Percentiles rank a stretch among this genome's conserved stretches.
Conservation (phyloP, 1,140 invertebrate species). For the Tetramorium parvispinum region DNA sequence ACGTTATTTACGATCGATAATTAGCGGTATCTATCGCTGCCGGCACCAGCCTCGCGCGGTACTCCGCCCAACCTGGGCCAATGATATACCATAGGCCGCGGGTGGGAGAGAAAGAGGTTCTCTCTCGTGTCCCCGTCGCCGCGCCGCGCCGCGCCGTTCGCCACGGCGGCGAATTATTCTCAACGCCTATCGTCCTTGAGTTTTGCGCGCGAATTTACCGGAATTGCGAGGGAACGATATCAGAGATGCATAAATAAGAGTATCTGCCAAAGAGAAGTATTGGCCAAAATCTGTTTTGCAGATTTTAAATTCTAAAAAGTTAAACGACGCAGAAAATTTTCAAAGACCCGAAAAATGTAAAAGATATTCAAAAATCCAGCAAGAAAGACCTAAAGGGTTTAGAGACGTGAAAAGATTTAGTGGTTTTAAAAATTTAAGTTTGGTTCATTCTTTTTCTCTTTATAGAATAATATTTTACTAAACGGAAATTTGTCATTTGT, state of each 20-base stretch:
- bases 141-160: slow-evolving; percentile 8
- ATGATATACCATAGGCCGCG: slow-evolving; percentile 71
- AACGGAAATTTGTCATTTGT: not conserved
- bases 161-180: slow-evolving; percentile 53
- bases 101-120: slow-evolving; percentile 33
- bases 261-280: no score
- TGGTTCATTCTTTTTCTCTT: no score
- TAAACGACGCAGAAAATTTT: not conserved
- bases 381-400: not conserved
- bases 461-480: not conserved
- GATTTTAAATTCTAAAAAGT: not conserved
- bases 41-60: slow-evolving; percentile 81
- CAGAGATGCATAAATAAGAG: not conserved
- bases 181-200: slow-evolving; percentile 15
- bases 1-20: slow-evolving; percentile 86
- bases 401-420: not conserved
- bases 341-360: not conserved
- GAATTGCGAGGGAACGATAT: not conserved
- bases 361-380: not conserved
- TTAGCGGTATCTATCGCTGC: slow-evolving; percentile 86
- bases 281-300: not conserved
- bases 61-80: slow-evolving; percentile 72
- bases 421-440: no score
- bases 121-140: slow-evolving; percentile 49
- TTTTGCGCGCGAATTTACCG: not conserved